Evolutionary conservation across 2,797 vertebrate genomes (phyloP).

Genomic region (Pseudochirops corinnae): DNA sequence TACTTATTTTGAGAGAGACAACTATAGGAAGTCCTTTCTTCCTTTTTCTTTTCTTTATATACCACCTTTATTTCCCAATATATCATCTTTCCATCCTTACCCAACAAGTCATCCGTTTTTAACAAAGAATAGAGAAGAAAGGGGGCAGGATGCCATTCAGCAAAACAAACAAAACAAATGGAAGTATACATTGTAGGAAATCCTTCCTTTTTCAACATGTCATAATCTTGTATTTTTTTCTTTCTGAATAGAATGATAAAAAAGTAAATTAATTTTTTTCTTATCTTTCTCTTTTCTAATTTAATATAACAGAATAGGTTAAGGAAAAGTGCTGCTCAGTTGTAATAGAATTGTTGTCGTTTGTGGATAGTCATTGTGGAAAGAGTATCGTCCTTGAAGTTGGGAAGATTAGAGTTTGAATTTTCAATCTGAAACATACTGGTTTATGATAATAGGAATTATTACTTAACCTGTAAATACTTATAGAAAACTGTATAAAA

Average conservation of each 20-base stretch:
- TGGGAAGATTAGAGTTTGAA: neutral
- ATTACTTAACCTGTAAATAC: neutral
- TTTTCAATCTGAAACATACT: neutral
- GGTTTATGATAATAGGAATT: neutral
- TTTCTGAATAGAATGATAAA: conserved; percentile 71
- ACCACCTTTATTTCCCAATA: conserved; percentile 22
- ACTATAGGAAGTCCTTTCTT: conserved; percentile 70
- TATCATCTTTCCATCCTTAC: neutral
- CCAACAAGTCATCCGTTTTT: neutral
- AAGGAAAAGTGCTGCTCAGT: conserved; percentile 61
- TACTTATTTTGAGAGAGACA: conserved; percentile 68
- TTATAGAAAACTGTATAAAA: neutral
- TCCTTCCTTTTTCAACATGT: conserved; percentile 9
- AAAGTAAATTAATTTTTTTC: conserved; percentile 42
- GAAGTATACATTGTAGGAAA: neutral
- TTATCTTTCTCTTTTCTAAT: conserved; percentile 52
- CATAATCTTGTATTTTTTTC: conserved; percentile 58
- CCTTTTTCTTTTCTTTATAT: conserved; percentile 56
- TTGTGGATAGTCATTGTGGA: neutral
- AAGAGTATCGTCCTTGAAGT: neutral
- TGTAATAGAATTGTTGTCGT: conserved; percentile 11
- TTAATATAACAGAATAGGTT: conserved; percentile 69
- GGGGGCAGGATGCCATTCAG: neutral
- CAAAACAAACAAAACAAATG: neutral
- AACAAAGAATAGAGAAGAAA: neutral